These are phyloP conservation scores for Hapalemur alaotrensis DNA, from an alignment of 2,797 vertebrate species.

Conservation along the genomic window DNA sequence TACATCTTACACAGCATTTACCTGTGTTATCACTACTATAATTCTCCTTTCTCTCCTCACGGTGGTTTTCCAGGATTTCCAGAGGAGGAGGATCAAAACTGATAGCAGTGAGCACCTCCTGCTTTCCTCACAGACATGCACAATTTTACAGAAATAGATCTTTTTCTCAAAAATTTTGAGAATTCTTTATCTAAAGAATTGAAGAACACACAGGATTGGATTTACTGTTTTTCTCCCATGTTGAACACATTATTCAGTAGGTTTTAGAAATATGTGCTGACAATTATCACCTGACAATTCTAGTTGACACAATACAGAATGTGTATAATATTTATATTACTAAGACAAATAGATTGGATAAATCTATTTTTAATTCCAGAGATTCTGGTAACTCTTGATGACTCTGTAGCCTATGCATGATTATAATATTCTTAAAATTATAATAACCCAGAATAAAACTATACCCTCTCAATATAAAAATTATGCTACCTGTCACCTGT, in stretches of 20 bases:
- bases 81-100: not conserved
- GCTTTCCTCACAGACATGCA: not conserved
- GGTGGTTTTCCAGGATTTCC: not conserved
- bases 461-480: not conserved
- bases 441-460: not conserved
- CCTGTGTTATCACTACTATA: not conserved
- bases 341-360: not conserved
- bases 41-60: not conserved
- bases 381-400: not conserved
- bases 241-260: not conserved
- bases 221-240: not conserved
- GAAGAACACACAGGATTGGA: not conserved
- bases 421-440: not conserved
- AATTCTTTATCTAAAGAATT: not conserved
- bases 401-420: not conserved
- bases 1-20: not conserved
- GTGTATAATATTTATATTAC: slow-evolving; percentile 30
- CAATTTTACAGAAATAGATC: not conserved
- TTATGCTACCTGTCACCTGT: not conserved
- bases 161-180: not conserved
- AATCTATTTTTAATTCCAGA: not conserved
- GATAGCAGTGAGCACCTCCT: not conserved
- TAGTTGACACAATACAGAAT: slow-evolving; percentile 37
- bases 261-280: not conserved
- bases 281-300: slow-evolving; percentile 43